phyloP scores from a whole-genome alignment of 2,888 invertebrate genomes.

The Spodoptera picta region DNA sequence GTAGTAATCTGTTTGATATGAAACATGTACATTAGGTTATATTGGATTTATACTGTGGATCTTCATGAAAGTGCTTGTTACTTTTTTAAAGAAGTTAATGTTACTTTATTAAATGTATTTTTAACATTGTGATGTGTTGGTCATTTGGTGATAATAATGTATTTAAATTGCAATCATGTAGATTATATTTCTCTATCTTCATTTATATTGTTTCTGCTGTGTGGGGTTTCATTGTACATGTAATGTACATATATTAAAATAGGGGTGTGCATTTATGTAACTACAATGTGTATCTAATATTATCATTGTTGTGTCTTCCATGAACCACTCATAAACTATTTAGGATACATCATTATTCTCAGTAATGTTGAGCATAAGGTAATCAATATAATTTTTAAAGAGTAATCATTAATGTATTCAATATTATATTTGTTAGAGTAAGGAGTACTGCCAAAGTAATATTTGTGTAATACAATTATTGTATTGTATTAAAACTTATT shows the following conservation, averaged over 20 bases:
- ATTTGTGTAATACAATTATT: constrained; percentile 25
- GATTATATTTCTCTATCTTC: constrained; percentile 11
- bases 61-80: constrained; percentile 39
- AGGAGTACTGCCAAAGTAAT: constrained; percentile 43
- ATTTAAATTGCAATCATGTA: constrained; percentile 22
- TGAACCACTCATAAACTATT: constrained; percentile 59
- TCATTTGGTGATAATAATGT: constrained; percentile 33
- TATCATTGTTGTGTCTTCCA: constrained; percentile 69
- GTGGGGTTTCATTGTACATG: constrained; percentile 12
- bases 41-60: constrained; percentile 41
- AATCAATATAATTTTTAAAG: constrained; percentile 28
- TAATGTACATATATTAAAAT: constrained; percentile 14
- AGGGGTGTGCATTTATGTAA: constrained; percentile 24
- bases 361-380: constrained; percentile 41
- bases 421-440: constrained; percentile 19
- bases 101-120: constrained; percentile 52
- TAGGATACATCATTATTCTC: constrained; percentile 55
- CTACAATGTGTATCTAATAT: constrained; percentile 23
- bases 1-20: constrained; percentile 57
- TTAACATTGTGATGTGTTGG: constrained; percentile 41
- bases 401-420: constrained; percentile 17
- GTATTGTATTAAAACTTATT: constrained; percentile 22
- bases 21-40: constrained; percentile 48
- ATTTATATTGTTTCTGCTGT: constrained; percentile 15
- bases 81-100: constrained; percentile 44